Evolutionary conservation across 1,140 invertebrate genomes (phyloP).

Genomic region (Bombus confusus): DNA sequence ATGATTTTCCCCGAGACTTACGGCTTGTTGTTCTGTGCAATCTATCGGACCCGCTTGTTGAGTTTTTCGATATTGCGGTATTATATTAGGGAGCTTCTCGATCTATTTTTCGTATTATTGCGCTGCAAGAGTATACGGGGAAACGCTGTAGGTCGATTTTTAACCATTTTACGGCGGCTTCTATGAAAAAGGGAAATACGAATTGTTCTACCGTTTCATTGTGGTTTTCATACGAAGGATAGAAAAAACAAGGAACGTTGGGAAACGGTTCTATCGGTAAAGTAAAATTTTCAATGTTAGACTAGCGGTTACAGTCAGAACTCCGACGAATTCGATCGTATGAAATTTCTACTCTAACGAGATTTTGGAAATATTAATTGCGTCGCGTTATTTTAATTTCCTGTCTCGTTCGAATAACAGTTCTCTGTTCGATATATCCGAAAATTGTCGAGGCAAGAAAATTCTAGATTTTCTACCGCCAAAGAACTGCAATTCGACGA

Average conservation of each 20-base stretch:
- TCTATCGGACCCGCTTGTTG: neutral
- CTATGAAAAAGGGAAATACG: neutral
- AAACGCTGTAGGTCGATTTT: neutral
- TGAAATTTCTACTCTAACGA: too few species aligned
- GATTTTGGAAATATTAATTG: too few species aligned
- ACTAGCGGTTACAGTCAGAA: too few species aligned
- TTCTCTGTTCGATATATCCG: too few species aligned
- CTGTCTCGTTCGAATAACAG: too few species aligned
- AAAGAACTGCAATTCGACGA: too few species aligned
- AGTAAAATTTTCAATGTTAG: neutral
- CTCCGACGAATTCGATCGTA: too few species aligned
- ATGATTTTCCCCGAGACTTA: slow-evolving; percentile 7
- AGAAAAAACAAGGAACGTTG: too few species aligned
- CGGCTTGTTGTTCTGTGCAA: neutral
- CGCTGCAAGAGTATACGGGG: neutral
- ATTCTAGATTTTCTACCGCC: too few species aligned
- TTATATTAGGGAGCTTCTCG: neutral
- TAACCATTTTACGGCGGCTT: neutral
- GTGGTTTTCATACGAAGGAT: too few species aligned
- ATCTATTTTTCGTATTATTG: neutral
- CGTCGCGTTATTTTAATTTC: too few species aligned
- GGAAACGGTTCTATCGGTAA: neutral
- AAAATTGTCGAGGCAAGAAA: too few species aligned
- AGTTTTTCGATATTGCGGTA: neutral
- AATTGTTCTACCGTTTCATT: neutral